phyloP scores from a whole-genome alignment of 2,888 invertebrate genomes.

The Torymus tubicola region DNA sequence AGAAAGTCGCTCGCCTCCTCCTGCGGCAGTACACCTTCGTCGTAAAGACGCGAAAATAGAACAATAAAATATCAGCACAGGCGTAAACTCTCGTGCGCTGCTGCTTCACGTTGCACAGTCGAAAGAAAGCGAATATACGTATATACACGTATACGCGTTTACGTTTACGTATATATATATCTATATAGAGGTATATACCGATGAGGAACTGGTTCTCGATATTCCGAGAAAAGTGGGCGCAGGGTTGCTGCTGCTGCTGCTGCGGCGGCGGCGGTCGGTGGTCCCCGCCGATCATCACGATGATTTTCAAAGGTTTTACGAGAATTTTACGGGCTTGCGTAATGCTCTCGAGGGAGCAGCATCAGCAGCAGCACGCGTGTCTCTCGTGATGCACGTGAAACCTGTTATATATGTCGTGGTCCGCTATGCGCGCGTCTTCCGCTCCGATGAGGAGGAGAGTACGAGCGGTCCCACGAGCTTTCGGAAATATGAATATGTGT shows the following conservation, averaged over 20 bases:
- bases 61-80: no score
- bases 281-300: background rate
- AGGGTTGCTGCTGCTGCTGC: background rate
- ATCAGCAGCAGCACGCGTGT: background rate
- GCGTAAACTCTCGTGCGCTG: no score
- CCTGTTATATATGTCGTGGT: constrained; percentile 12
- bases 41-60: no score
- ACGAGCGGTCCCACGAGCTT: no score
- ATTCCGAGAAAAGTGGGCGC: constrained; percentile 14
- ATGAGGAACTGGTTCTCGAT: background rate
- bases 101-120: no score
- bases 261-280: background rate
- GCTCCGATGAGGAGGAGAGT: background rate
- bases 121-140: no score
- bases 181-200: no score
- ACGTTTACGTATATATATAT: no score
- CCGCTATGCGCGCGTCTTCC: constrained; percentile 22
- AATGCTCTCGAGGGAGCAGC: constrained; percentile 14
- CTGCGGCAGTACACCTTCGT: no score
- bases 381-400: background rate
- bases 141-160: background rate
- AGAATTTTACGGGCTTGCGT: constrained; percentile 35
- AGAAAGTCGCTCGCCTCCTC: no score
- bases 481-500: no score
- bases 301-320: constrained; percentile 32